These are phyloP conservation scores for Macrostomum cliftonense DNA, from an alignment of 2,888 invertebrate genomes.

Conservation along the genomic window DNA sequence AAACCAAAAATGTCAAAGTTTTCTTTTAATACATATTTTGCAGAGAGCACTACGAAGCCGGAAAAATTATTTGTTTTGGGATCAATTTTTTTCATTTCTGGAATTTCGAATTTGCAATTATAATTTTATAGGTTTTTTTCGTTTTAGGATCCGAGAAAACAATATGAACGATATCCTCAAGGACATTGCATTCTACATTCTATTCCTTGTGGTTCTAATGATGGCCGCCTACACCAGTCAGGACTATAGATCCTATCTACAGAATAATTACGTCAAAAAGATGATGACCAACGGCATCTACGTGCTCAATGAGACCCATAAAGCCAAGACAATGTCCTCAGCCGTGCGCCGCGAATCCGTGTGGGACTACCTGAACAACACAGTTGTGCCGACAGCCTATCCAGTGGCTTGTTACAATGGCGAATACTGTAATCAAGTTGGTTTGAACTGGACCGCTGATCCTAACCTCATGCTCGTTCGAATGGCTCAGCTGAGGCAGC, in stretches of 20 bases:
- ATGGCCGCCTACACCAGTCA: slow-evolving; percentile 18
- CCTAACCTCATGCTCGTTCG: background rate
- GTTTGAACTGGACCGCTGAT: slow-evolving; percentile 2
- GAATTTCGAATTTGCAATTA: no score
- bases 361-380: slow-evolving; percentile 12
- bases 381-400: slow-evolving; percentile 14
- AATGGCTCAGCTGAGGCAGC: slow-evolving; percentile 1
- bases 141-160: slow-evolving; percentile 16
- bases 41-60: no score
- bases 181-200: slow-evolving; percentile 17
- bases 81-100: no score
- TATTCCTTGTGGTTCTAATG: slow-evolving; percentile 18
- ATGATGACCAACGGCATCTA: no score
- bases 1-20: no score
- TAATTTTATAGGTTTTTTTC: no score
- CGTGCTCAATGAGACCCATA: no score
- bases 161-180: slow-evolving; percentile 17
- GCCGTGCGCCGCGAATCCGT: no score
- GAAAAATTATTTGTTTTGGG: no score
- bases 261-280: slow-evolving; percentile 6
- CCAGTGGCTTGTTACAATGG: slow-evolving; percentile 11
- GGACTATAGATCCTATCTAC: slow-evolving; percentile 16
- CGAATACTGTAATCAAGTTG: background rate
- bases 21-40: no score
- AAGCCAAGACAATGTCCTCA: no score